Percentiles rank a stretch among this genome's conserved stretches.
phyloP scores from a whole-genome alignment of 1,140 invertebrate species.

The Oscheius sp. region DNA sequence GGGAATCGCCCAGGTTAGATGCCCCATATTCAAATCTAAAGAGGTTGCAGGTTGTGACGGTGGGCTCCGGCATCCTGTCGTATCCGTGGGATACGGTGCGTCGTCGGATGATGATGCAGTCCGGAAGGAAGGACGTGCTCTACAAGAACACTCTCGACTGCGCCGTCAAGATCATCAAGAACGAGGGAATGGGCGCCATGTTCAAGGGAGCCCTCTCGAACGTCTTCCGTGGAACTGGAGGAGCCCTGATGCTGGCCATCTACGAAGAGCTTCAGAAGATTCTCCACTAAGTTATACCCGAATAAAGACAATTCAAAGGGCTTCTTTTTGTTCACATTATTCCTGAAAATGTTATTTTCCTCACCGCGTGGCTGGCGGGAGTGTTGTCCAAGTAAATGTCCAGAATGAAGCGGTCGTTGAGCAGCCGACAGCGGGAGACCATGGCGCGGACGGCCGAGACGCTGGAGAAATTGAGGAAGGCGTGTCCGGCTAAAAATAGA shows the following conservation, averaged over 20 bases:
- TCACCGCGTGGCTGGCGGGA: too few species aligned
- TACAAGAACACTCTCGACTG: constrained; percentile 67
- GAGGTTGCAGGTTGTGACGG: constrained; percentile 62
- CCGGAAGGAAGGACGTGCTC: constrained; percentile 66
- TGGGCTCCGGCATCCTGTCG: constrained; percentile 66
- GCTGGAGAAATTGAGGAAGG: too few species aligned
- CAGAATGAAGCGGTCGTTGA: too few species aligned
- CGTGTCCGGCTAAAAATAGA: too few species aligned
- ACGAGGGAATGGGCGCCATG: constrained; percentile 63
- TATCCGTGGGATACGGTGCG: constrained; percentile 68
- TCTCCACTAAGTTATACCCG: too few species aligned
- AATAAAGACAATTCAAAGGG: too few species aligned
- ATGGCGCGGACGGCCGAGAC: too few species aligned
- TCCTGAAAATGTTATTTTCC: too few species aligned
- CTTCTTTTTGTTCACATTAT: too few species aligned
- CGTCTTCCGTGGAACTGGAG: constrained; percentile 65
- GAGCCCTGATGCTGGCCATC: constrained; percentile 66
- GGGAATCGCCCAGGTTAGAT: constrained; percentile 59
- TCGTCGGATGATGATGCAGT: constrained; percentile 67
- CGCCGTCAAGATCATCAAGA: constrained; percentile 65
- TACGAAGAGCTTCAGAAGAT: constrained; percentile 66
- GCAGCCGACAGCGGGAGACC: too few species aligned
- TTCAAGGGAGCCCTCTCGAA: constrained; percentile 68
- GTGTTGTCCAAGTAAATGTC: too few species aligned
- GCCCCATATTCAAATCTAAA: background rate